Evolutionary conservation across 2,113 vertebrate species (phyloP).

Genomic region (Lepus timidus): DNA sequence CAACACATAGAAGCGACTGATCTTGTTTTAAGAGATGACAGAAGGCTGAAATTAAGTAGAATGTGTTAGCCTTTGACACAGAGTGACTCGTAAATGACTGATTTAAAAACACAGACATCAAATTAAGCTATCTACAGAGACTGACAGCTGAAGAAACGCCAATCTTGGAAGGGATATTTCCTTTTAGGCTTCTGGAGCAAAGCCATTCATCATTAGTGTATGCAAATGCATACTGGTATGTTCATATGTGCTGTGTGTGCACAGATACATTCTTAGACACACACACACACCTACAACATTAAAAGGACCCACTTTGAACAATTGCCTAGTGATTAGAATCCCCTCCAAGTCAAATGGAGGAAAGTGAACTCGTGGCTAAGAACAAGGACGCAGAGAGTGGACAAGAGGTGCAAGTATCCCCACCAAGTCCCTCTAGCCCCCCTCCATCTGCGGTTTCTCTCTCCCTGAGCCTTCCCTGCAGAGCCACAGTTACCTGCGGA

Average conservation of each 20-base stretch:
- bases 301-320: not conserved
- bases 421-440: not conserved
- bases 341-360: accelerated
- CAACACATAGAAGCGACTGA: not conserved
- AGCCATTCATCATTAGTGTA: accelerated
- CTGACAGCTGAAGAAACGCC: not conserved
- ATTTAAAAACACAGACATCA: conserved; percentile 56
- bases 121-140: not conserved
- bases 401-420: not conserved
- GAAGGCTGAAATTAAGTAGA: conserved; percentile 18
- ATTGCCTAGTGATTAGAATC: not conserved
- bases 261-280: not conserved
- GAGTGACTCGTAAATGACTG: conserved; percentile 23
- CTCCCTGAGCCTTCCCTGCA: conserved; percentile 74
- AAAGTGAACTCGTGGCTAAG: not conserved
- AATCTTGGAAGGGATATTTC: not conserved
- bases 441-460: conserved; percentile 78
- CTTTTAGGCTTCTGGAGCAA: conserved; percentile 10
- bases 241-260: accelerated
- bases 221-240: not conserved
- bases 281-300: not conserved
- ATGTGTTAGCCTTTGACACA: conserved; percentile 22
- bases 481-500: conserved; percentile 87
- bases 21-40: not conserved
- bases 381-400: not conserved